phyloP scores from a whole-genome alignment of 2,113 vertebrate species.

The Ahaetulla prasina region DNA sequence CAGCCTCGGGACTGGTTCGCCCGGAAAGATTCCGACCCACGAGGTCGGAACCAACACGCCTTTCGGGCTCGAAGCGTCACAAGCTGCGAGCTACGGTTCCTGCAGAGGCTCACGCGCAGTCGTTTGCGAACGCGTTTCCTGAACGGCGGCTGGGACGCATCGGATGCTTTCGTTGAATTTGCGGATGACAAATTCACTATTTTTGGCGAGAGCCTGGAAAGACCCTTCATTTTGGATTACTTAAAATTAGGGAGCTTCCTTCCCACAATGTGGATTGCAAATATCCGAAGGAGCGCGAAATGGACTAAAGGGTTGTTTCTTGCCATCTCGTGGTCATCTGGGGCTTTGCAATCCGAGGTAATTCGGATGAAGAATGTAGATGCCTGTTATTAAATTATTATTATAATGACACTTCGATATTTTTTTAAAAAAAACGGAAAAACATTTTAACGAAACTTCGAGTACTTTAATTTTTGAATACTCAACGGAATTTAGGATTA shows the following conservation, averaged over 20 bases:
- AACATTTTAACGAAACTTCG: not conserved
- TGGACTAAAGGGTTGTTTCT: not conserved
- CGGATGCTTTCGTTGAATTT: not conserved
- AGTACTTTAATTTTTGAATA: not conserved
- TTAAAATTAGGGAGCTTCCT: not conserved
- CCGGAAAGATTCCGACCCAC: not conserved
- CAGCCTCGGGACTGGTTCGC: not conserved
- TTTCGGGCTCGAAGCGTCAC: not conserved
- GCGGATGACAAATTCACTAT: not conserved
- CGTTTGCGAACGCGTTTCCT: rapidly evolving
- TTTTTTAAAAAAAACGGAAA: not conserved
- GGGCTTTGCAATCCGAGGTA: not conserved
- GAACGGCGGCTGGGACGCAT: rapidly evolving
- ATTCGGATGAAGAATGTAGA: not conserved
- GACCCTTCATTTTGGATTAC: not conserved
- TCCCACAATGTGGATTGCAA: not conserved
- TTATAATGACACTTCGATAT: not conserved
- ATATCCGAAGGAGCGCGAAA: not conserved
- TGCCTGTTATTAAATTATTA: not conserved
- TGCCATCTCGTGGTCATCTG: not conserved
- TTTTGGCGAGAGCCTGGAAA: not conserved
- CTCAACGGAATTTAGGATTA: not conserved
- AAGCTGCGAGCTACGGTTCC: slow-evolving; percentile 9
- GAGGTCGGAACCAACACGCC: not conserved
- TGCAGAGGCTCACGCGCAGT: rapidly evolving